A percentile compares a stretch with the other conserved stretches of the same genome.
Evolutionary conservation across 2,888 invertebrate species (phyloP).

Genomic region (Brachypalpus laphriformis): DNA sequence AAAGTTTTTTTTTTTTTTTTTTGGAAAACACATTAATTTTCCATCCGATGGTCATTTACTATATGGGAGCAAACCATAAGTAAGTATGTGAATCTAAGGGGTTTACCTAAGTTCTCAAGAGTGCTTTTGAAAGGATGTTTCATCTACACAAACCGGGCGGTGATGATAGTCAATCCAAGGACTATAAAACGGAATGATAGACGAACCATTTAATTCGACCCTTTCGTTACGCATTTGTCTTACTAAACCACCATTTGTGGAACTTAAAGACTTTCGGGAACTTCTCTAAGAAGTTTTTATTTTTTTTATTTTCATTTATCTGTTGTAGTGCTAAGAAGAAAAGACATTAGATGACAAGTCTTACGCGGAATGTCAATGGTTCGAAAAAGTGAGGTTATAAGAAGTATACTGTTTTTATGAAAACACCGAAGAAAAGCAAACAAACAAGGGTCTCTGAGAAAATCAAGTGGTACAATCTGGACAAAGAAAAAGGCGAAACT

Average conservation of each 20-base stretch:
- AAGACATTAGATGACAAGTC: too few species aligned
- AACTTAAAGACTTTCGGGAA: too few species aligned
- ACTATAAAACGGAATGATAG: slow-evolving; percentile 29
- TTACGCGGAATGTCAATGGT: too few species aligned
- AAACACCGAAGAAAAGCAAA: too few species aligned
- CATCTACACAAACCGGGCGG: slow-evolving; percentile 4
- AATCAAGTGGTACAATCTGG: too few species aligned
- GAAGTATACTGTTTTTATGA: too few species aligned
- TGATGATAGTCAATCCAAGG: slow-evolving; percentile 24
- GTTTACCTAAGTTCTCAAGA: slow-evolving; percentile 40
- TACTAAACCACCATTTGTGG: background rate
- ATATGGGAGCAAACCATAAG: slow-evolving; percentile 3
- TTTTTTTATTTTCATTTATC: too few species aligned
- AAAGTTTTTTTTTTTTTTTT: slow-evolving; percentile 38
- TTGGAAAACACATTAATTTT: slow-evolving; percentile 56
- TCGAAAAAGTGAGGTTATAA: too few species aligned
- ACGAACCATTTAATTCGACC: slow-evolving; percentile 35
- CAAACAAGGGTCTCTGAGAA: too few species aligned
- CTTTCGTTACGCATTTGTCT: slow-evolving; percentile 4
- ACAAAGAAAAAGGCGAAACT: too few species aligned
- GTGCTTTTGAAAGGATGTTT: slow-evolving; percentile 26
- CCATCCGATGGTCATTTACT: slow-evolving; percentile 62
- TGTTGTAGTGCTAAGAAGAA: too few species aligned
- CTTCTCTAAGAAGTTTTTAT: too few species aligned
- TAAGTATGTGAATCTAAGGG: slow-evolving; percentile 10